phyloP scores from a whole-genome alignment of 2,797 vertebrate species.

The Melanogrammus aeglefinus region DNA sequence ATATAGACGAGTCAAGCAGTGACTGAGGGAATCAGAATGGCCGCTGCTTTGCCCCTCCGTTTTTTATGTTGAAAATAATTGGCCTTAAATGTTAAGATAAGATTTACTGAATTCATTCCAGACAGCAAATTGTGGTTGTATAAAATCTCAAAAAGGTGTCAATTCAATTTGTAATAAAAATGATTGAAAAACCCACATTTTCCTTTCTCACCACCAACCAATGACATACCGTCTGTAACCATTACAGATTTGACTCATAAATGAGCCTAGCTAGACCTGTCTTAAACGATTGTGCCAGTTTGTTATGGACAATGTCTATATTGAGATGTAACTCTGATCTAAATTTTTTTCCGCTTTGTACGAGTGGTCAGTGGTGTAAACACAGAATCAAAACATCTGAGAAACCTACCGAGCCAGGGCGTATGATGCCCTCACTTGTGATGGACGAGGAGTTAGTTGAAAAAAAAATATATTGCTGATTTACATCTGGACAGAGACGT shows the following conservation, averaged over 20 bases:
- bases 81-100: neutral
- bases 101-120: neutral
- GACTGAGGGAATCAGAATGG: neutral
- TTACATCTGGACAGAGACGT: too few relatives aligned
- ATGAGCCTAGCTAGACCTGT: neutral
- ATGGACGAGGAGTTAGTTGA: too few relatives aligned
- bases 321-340: too few relatives aligned
- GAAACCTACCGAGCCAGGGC: too few relatives aligned
- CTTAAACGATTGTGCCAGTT: neutral
- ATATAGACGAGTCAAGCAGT: neutral
- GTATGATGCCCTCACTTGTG: too few relatives aligned
- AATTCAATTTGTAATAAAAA: neutral
- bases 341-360: too few relatives aligned
- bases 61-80: conserved; percentile 25
- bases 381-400: too few relatives aligned
- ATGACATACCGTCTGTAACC: neutral
- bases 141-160: neutral
- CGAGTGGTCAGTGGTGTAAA: too few relatives aligned
- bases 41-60: neutral
- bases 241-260: neutral
- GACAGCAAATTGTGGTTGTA: neutral
- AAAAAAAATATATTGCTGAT: too few relatives aligned
- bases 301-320: too few relatives aligned
- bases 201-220: neutral
- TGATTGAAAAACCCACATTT: neutral